Conservation (phyloP, 2,797 vertebrate genomes). For the Pogoniulus pusillus region DNA sequence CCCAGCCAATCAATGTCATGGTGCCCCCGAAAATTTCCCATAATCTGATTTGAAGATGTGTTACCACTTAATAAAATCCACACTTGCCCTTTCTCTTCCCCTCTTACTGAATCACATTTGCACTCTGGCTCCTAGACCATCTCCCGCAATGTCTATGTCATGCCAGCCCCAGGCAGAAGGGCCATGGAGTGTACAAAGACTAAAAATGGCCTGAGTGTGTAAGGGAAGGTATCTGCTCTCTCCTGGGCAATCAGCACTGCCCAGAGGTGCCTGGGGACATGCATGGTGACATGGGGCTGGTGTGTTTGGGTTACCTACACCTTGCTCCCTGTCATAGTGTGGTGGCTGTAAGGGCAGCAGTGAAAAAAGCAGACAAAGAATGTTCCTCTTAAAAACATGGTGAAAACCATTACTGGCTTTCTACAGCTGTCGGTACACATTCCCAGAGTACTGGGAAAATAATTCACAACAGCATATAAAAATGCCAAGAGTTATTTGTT, state of each 20-base stretch:
- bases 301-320: neutral
- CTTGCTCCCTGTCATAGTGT: neutral
- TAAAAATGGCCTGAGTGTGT: neutral
- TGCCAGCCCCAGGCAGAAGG: neutral
- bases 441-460: neutral
- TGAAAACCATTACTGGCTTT: neutral
- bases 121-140: neutral
- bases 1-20: conserved; percentile 90
- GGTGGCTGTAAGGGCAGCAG: neutral
- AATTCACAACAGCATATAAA: neutral
- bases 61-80: conserved; percentile 73
- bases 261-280: neutral
- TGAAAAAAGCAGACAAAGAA: neutral
- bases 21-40: conserved; percentile 87
- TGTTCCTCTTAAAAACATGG: neutral
- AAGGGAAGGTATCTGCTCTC: neutral
- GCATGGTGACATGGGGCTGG: neutral
- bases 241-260: neutral
- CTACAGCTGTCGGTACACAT: neutral
- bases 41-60: conserved; percentile 88
- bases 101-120: conserved; percentile 29
- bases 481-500: neutral
- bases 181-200: neutral
- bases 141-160: neutral
- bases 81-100: conserved; percentile 57